Evolutionary conservation across 2,113 vertebrate species (phyloP).

Genomic region (Myocastor coypus): DNA sequence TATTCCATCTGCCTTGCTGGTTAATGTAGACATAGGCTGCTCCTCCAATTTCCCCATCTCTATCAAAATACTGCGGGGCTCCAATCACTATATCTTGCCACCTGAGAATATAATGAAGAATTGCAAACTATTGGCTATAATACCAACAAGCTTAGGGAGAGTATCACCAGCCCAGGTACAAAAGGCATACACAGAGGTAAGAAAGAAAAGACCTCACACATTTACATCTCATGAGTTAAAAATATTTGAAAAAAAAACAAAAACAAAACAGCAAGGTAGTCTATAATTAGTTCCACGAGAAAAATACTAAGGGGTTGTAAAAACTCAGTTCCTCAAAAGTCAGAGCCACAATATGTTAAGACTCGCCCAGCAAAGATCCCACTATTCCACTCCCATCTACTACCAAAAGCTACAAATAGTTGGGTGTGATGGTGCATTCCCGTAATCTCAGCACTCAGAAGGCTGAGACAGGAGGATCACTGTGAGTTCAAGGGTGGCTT

Average conservation of each 20-base stretch:
- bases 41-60: constrained; percentile 93
- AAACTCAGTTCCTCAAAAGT: background rate
- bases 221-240: background rate
- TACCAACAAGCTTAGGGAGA: background rate
- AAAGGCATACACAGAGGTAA: background rate
- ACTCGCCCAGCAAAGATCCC: background rate
- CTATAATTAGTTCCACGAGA: background rate
- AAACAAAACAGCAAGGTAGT: too few relatives aligned
- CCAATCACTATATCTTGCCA: constrained; percentile 99
- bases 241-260: background rate
- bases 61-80: constrained; percentile 97
- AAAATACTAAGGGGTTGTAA: background rate
- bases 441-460: too few relatives aligned
- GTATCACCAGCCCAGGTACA: background rate
- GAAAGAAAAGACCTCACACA: background rate
- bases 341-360: background rate
- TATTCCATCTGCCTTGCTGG: constrained; percentile 91
- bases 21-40: constrained; percentile 98
- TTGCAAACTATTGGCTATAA: background rate
- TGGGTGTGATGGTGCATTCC: too few relatives aligned
- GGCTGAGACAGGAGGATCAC: too few relatives aligned
- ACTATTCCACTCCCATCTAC: background rate
- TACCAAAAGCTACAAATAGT: background rate
- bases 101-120: constrained; percentile 82
- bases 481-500: too few relatives aligned